Evolutionary conservation across 1,140 invertebrate species (phyloP), one percentile per base, ranked within the genome.

Genomic region (Acromyrmex heyeri): DNA sequence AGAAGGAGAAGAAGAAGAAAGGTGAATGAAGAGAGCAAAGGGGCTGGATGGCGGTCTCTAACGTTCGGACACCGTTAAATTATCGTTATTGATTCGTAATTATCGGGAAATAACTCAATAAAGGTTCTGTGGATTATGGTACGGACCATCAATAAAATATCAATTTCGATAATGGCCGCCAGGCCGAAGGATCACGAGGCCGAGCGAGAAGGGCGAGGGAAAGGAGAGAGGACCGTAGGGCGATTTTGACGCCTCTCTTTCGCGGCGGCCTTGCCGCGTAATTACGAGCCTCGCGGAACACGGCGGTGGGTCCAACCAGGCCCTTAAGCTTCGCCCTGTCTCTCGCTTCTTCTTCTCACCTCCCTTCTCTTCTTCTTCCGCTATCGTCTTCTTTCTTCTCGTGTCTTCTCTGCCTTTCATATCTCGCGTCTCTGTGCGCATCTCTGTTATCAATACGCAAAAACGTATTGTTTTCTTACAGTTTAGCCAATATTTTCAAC

Each of bases 241-340:
- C 85, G 88, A 92, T 94, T 93, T 94, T 93, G 92, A 93, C 92
- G 92, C 93, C 94, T 94, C 91, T 88, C 92, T 91, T 90, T 90
- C 86, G 79, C 89, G 78, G 86, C 92, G 90, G 92, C 91, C 93
- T 93, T 94, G 92, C 91, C 89, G 90, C 93, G 92, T 95, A 95
- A 95, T 95, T 95, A 95, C 91, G 92, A 92, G 90, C 86, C 94
- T 95, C 94, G 94, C 94, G 92, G 92, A 95, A 94, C 95, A 93
- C 95, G 92, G 95, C 95, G 94, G 95, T 95, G 93, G 94, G 95
- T 95, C 95, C 91, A 85, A 67, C 75, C 87, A 62, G 59, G 82
- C 87, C 85, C 82, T 91, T 87, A 87, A 91, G 88, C 72, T 77
- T 64, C 59, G 69, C 62, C 27, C 59, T 69, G 65, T 86, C 64